phyloP scores from a whole-genome alignment of 2,888 invertebrate genomes.

The Laothoe populi region DNA sequence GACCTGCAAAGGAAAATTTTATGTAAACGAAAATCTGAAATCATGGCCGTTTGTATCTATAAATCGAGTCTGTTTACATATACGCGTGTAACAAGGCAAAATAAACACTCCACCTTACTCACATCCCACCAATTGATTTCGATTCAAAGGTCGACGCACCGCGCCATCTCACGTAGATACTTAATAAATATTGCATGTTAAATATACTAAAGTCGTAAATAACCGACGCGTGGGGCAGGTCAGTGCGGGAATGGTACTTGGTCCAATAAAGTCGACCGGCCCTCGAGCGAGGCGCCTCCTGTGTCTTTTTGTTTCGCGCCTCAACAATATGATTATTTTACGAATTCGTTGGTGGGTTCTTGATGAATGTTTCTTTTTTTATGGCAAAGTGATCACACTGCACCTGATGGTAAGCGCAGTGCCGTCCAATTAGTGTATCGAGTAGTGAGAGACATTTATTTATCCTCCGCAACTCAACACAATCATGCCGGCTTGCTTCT shows the following conservation, averaged over 20 bases:
- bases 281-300: neutral
- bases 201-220: constrained; percentile 13
- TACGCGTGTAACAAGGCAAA: neutral
- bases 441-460: no score
- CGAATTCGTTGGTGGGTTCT: no score
- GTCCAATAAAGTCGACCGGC: constrained; percentile 12
- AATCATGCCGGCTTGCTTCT: no score
- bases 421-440: no score
- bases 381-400: no score
- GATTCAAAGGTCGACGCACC: constrained; percentile 7
- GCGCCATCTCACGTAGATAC: neutral
- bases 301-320: neutral
- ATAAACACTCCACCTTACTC: neutral
- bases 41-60: no score
- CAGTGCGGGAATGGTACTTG: constrained; percentile 4
- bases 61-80: no score
- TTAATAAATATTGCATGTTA: constrained; percentile 22
- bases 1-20: no score
- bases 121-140: constrained; percentile 4
- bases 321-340: neutral
- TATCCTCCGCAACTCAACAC: no score
- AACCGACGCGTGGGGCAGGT: constrained; percentile 17
- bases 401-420: no score
- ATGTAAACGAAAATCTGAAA: no score
- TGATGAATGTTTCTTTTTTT: no score